Base-by-base conservation (phyloP, 1,140 invertebrate genomes). In the Eulimnadia texana region DNA sequence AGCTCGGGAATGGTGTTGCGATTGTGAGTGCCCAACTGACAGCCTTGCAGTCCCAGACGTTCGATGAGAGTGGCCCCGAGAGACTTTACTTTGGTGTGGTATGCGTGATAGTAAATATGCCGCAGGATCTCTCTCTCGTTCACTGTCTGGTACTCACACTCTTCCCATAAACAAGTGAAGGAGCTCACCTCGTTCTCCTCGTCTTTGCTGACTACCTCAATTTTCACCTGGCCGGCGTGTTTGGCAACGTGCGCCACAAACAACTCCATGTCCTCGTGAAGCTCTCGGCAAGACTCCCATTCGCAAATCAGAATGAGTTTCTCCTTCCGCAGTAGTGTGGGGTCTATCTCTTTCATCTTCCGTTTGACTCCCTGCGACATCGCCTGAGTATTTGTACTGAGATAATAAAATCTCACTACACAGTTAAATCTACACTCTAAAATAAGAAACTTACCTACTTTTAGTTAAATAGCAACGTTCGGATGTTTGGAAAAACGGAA, bases 41-140 rank as follows among this genome's bases (percentile, higher is more conserved):
- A 63, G 20, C 57, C 57, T 22, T 63, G 47, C 16, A 63, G 27
- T 33, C 24, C 58, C 1, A 60, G 58, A 24, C 47, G 50, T 1
- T 29, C 58, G 13, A 60, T 22, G 13, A 63, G 56, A 65, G 82
- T 81, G 20, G 77, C 74, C 1, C 87, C 88, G 42, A 87, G 80
- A 13, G 79, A 80, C 68, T 85, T 80, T 6, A 90, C 70, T 64
- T 82, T 82, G 0, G 80, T 77, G 66, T 88, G 83, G 70, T 86
- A 90, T 1, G 83, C 78, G 72, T 90, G 88, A 66, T 83, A 87
- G 69, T 84, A 84, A 0, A 87, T 70, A 69, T 91, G 88, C 0
- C 84, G 73, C 3, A 77, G 72, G 58, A 84, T 78, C 59, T 83
- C 78, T 2, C 75, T 68, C n/a, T 71, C 70, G 61, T 77, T 71